Evolutionary conservation across 2,113 vertebrate species (phyloP).

Genomic region (Grus americana): DNA sequence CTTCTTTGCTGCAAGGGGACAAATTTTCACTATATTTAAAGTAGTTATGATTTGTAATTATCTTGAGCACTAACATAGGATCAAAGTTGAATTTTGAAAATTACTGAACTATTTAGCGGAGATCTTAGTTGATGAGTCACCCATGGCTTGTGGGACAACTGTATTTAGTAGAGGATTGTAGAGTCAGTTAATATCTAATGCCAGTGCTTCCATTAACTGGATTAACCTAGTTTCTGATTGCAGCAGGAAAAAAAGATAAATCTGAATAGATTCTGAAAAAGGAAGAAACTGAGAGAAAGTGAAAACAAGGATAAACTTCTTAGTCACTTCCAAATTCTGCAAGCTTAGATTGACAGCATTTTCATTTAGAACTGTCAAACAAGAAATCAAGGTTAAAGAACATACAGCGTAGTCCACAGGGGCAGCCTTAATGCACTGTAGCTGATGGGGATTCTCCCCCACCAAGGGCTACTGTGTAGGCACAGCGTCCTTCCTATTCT

Average conservation of each 20-base stretch:
- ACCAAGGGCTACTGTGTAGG: background rate
- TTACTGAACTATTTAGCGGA: background rate
- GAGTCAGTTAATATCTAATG: background rate
- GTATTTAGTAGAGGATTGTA: background rate
- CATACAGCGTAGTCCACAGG: fast-evolving
- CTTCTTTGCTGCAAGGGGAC: background rate
- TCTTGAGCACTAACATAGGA: background rate
- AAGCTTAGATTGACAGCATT: background rate
- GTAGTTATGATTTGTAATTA: background rate
- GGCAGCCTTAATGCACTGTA: background rate
- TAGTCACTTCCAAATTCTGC: background rate
- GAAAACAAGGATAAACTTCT: background rate
- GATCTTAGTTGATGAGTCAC: background rate
- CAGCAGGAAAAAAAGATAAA: background rate
- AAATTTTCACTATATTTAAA: background rate
- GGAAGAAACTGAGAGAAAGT: background rate
- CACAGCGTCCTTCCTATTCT: background rate
- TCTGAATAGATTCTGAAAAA: background rate
- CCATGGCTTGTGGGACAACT: background rate
- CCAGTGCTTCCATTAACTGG: background rate
- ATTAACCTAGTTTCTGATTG: background rate
- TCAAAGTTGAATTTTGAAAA: background rate
- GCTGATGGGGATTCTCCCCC: fast-evolving
- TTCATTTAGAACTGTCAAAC: background rate
- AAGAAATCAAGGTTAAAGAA: background rate